Conservation (phyloP, 2,797 vertebrate species). For the Helarctos malayanus region DNA sequence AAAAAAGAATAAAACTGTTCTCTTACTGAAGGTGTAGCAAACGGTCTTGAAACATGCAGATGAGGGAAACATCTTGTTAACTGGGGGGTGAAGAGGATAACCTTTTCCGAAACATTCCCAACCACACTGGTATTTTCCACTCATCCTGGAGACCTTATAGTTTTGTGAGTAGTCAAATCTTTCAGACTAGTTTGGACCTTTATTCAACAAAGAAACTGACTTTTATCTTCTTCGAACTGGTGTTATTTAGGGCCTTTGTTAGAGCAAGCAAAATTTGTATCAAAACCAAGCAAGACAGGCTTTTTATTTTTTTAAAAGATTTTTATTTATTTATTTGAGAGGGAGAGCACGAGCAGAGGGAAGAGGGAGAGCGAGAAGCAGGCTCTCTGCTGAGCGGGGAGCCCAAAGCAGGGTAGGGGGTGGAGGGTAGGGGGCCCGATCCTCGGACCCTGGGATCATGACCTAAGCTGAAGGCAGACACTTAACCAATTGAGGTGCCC, state of each 20-base stretch:
- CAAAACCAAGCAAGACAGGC: neutral
- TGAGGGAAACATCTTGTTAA: neutral
- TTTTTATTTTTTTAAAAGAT: neutral
- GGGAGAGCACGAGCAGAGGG: too few species aligned
- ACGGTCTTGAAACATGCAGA: neutral
- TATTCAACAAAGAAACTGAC: neutral
- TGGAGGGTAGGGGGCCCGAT: too few species aligned
- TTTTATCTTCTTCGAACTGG: neutral
- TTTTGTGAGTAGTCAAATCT: neutral
- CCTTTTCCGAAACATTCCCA: neutral
- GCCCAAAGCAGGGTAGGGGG: fast-evolving
- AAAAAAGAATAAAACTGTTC: neutral
- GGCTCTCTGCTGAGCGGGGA: too few species aligned
- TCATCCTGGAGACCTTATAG: neutral
- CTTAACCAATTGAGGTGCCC: too few species aligned
- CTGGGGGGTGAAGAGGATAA: neutral
- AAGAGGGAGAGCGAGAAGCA: too few species aligned
- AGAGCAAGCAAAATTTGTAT: neutral
- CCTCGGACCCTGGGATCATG: too few species aligned
- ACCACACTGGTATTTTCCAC: neutral
- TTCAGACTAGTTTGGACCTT: neutral
- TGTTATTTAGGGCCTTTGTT: neutral
- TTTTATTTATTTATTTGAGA: too few species aligned
- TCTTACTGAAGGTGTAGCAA: neutral
- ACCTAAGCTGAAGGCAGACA: too few species aligned